Base-by-base conservation (phyloP, 1,140 invertebrate species). In the Pachyrhynchus sulphureomaculatus region DNA sequence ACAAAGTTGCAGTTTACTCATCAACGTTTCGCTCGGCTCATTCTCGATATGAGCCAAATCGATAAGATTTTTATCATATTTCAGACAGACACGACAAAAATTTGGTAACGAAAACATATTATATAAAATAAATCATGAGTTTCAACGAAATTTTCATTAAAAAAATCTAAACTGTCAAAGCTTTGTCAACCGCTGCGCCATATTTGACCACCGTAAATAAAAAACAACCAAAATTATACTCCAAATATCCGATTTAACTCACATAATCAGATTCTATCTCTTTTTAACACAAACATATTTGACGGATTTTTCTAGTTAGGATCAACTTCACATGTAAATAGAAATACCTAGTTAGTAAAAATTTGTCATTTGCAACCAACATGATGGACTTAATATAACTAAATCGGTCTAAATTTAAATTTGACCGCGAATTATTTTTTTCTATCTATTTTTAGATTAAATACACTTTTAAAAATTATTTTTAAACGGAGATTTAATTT, bases 1-100 rank as follows among this genome's bases (percentile, higher is more conserved):
- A 67, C 72, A 74, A 17, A 66, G 62, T 55, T 67, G 64, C 21
- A 74, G 58, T 68, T 74, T 74, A 53, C 64, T 72, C 63, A 70
- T 67, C 32, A 73, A 56, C 12, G 67, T 68, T 65, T 71, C 71
- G 26, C 53, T 68, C 10, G 69, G 68, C 48, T 72, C 68, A 18
- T 72, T 72, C 45, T 72, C 64, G 37, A 72, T 70, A 37, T 72
- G 65, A 17, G 64, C 68, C 49, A 72, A 65, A 67, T 74, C 68
- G 23, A 70, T 69, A 6, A 74, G 64, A 42, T 68, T 68, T 55
- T 72, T 72, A 59, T 74, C 72, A 49, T 69, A 68, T 66, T 74
- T 68, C 10, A 74, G 62, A 53, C 72, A 74, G 9, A 73, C 67
- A 44, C 71, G 71, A 65, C 72, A 74, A 65, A 74, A 74, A 67